Evolutionary conservation across 1,140 invertebrate species (phyloP), one percentile per base, ranked within the genome.

Genomic region (Calycopis cecrops): DNA sequence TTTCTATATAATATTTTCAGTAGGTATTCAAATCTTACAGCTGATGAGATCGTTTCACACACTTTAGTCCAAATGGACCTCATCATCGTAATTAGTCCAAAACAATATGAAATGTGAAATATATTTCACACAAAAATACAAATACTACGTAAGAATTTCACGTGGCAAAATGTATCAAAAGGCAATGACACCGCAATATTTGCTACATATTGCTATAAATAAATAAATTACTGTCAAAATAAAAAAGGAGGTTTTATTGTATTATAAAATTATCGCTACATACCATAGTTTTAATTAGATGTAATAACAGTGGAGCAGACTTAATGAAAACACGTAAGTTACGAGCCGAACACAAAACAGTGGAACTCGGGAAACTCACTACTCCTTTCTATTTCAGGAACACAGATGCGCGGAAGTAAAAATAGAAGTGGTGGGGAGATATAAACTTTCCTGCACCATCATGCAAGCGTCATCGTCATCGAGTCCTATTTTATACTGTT

Each of bases 331-430:
- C 37, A 34, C 52, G 55, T 50, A 57, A 58, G 44, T 52, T 33
- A 38, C 48, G n/a, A 57, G 50, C 48, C 42, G 55, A 35, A 51
- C 48, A 61, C 61, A 49, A 67, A 54, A 60, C 57, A 21, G 48
- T 47, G 1, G 48, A 50, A 35, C 42, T 42, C 48, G 51, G 21
- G 63, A 62, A 59, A 57, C 67, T 62, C 54, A 65, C 55, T 52
- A 52, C 62, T 51, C 47, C 54, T 58, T 53, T 75, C 80, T 84
- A 84, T 79, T 82, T 84, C 71, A 67, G 77, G 73, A 76, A 64
- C 66, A 67, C 71, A 71, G 63, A 74, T 71, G 76, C 65, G 66
- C 40, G 54, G 52, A 67, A 28, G 59, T 70, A 77, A 69, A 80
- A 80, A 82, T 85, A 82, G 79, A 75, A 54, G 63, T 61, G 59